Evolutionary conservation across 1,140 invertebrate species (phyloP), one percentile per base, ranked within the genome.

Genomic region (Lordiphosa clarofinis): DNA sequence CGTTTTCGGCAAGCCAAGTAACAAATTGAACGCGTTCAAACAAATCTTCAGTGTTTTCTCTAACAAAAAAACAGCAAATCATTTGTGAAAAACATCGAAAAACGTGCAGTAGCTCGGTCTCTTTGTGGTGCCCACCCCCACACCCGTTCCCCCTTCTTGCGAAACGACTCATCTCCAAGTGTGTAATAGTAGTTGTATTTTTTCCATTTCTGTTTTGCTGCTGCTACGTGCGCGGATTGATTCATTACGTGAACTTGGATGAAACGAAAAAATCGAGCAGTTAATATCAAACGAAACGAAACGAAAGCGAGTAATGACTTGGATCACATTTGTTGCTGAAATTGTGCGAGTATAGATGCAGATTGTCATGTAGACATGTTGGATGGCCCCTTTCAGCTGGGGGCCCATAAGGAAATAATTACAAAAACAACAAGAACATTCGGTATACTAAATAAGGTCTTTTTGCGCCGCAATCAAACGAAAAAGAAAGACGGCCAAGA

Each of bases 171-270:
- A 31, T 31, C 28, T 31, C 28, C 5, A 31, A 31, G 28, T 55
- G 37, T 74, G 52, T 35, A 47, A 54, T 50, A 48, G 63, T 73
- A 53, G 58, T 60, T 60, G 58, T 60, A 60, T 31, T 60, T 64
- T 63, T 63, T 55, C 55, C 62, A 56, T 54, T 59, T 70, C 37
- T 53, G 67, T 63, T 67, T 64, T 72, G 28, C 28, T 36, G 37
- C 50, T 70, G 5, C 21, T 19, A 57, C 56, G 42, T 61, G 66
- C 72, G 64, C 71, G 56, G 67, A 71, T 73, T 74, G 67, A 81
- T 82, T 81, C 56, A 82, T 82, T 81, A 81, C 76, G 76, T 81
- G 72, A 61, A 61, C 65, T 59, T 53, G 37, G 39, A 56, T 53
- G 37, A 40, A 57, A 24, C 21, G 47, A 28, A 67, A 66, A 67